Conservation (phyloP, 2,113 vertebrate species). For the Piliocolobus tephrosceles region DNA sequence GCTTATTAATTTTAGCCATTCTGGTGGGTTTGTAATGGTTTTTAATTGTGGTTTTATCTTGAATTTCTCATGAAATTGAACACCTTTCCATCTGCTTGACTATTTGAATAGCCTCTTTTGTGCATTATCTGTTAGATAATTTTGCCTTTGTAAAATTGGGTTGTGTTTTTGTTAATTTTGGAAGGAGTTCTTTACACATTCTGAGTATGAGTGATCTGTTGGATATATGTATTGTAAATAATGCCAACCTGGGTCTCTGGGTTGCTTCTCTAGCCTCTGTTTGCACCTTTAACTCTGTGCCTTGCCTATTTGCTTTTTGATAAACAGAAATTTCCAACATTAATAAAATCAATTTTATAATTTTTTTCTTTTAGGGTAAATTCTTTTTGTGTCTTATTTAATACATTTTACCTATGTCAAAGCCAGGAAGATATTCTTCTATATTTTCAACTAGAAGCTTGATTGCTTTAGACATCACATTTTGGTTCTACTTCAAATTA, state of each 20-base stretch:
- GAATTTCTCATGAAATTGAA: conserved; percentile 30
- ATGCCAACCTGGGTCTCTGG: too few relatives aligned
- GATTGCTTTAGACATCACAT: neutral
- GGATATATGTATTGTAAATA: neutral
- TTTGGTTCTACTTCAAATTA: neutral
- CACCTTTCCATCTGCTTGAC: neutral
- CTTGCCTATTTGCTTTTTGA: conserved; percentile 11
- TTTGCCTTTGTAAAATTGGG: neutral
- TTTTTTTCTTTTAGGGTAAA: neutral
- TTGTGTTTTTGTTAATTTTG: neutral
- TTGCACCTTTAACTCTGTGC: neutral
- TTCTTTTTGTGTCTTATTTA: neutral
- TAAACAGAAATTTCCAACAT: neutral
- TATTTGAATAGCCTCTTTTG: neutral
- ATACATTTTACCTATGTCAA: neutral
- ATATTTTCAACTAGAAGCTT: neutral
- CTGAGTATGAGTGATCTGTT: neutral
- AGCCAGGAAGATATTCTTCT: neutral
- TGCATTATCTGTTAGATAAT: neutral
- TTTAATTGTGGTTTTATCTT: neutral
- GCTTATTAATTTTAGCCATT: neutral
- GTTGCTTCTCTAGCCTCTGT: too few relatives aligned
- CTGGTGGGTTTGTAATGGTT: neutral
- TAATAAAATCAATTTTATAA: neutral
- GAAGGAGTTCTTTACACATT: neutral